Percentiles rank a stretch among this genome's conserved stretches.
phyloP scores from a whole-genome alignment of 2,888 invertebrate species.

The Cenopis cana region DNA sequence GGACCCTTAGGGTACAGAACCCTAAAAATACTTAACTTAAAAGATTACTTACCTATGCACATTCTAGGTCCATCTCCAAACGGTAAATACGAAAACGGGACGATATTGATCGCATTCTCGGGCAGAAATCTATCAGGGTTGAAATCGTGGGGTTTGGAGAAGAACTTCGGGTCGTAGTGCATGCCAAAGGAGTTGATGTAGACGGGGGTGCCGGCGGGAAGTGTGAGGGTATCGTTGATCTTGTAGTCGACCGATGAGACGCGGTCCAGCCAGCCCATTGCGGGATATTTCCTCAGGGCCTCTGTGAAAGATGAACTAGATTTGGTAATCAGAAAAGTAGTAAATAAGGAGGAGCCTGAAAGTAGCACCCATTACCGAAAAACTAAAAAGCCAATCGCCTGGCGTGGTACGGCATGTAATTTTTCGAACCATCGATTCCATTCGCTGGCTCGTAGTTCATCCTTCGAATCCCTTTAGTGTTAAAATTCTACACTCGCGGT shows the following conservation, averaged over 20 bases:
- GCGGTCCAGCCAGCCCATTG: conserved; percentile 67
- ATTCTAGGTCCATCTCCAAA: conserved; percentile 47
- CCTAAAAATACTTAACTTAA: too few relatives aligned
- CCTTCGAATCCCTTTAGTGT: too few relatives aligned
- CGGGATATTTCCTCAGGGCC: conserved; percentile 57
- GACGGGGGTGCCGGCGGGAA: conserved; percentile 59
- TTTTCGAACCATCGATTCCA: too few relatives aligned
- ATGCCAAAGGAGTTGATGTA: conserved; percentile 61
- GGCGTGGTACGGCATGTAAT: too few relatives aligned
- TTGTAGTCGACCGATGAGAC: conserved; percentile 54
- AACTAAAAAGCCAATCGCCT: too few relatives aligned
- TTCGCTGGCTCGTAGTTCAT: too few relatives aligned
- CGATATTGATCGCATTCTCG: conserved; percentile 36
- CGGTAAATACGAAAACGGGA: conserved; percentile 46
- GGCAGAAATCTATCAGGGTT: conserved; percentile 47
- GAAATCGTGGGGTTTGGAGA: conserved; percentile 44
- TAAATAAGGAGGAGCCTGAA: too few relatives aligned
- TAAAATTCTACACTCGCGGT: too few relatives aligned
- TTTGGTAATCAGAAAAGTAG: too few relatives aligned
- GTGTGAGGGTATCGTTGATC: conserved; percentile 59
- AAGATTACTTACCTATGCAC: conserved; percentile 43
- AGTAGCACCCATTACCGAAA: too few relatives aligned
- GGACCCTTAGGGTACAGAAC: background rate
- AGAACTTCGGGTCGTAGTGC: conserved; percentile 50
- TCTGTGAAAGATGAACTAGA: conserved; percentile 54